These are phyloP conservation scores for Tachuris rubrigastra DNA, from an alignment of 2,113 vertebrate genomes.

Conservation along the genomic window DNA sequence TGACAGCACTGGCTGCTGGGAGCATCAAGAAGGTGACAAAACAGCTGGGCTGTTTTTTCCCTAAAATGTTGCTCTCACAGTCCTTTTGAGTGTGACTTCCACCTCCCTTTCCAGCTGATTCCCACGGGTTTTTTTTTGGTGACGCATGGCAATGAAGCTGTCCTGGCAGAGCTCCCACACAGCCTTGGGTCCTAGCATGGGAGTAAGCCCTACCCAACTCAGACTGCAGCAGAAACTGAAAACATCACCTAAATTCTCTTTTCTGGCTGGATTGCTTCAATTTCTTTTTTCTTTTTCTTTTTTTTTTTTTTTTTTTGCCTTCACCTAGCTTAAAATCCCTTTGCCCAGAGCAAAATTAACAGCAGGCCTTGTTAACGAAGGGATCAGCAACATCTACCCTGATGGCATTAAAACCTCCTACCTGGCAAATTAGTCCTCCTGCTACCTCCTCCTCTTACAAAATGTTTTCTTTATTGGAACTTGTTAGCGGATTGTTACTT, in stretches of 20 bases:
- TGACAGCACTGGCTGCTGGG: neutral
- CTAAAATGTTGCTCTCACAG: neutral
- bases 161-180: neutral
- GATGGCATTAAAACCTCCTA: slow-evolving; percentile 19
- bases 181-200: neutral
- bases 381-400: neutral
- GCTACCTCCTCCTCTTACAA: neutral
- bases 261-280: neutral
- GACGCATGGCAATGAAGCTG: neutral
- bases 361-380: neutral
- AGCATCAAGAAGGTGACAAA: neutral
- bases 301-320: neutral
- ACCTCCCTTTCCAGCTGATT: neutral
- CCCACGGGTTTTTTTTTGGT: neutral
- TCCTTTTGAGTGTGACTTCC: neutral
- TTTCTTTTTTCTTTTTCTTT: no score
- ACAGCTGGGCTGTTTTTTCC: neutral
- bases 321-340: neutral
- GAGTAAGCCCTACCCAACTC: neutral
- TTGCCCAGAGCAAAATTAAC: neutral
- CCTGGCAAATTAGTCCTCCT: neutral
- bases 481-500: neutral
- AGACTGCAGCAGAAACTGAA: neutral
- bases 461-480: slow-evolving; percentile 39
- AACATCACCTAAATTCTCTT: neutral